Evolutionary conservation across 2,888 invertebrate species (phyloP), one percentile per base, ranked within the genome.

Genomic region (Drosophila colorata): DNA sequence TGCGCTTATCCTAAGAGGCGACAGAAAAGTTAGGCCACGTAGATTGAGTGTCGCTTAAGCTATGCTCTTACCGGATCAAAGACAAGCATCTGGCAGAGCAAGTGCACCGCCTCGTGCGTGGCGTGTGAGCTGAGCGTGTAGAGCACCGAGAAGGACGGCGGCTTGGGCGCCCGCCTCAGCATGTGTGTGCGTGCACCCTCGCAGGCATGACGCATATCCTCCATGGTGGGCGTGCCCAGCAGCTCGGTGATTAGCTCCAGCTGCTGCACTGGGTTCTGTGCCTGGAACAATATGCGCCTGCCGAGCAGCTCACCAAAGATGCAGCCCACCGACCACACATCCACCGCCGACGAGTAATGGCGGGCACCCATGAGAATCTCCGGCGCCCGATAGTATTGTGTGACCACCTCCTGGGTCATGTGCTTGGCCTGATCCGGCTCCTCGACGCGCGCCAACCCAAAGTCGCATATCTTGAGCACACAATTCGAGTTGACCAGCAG

Each of bases 371-470:
- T 99, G 69, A 99, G 94, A 88, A 99, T 98, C 93, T 99, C 99
- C 0, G 99, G 99, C 20, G 99, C 98, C 77, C 99, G 95, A 93
- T 99, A 99, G 93, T 99, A 99, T 94, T 99, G 99, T 79, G 99
- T 99, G 71, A 99, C 99, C 73, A 99, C 99, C 93, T 99, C 99
- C 93, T 99, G 99, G 35, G 99, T 99, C 99, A 99, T 99, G 92
- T 97, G 96, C 92, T 97, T 96, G 89, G 95, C 95, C 89, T 96
- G 95, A 91, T 98, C 98, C 1, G 97, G 97, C 91, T 99, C 99
- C 93, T 98, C 98, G 69, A 99, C 98, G 80, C 99, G 94, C 40
- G 99, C 99, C 92, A 99, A 94, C 25, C 99, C 99, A 93, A 99
- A 99, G 94, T 99, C 99, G 94, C 99, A 99, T 93, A 99, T 99